Evolutionary conservation across 2,797 vertebrate species (phyloP).

Genomic region (Discoglossus pictus): DNA sequence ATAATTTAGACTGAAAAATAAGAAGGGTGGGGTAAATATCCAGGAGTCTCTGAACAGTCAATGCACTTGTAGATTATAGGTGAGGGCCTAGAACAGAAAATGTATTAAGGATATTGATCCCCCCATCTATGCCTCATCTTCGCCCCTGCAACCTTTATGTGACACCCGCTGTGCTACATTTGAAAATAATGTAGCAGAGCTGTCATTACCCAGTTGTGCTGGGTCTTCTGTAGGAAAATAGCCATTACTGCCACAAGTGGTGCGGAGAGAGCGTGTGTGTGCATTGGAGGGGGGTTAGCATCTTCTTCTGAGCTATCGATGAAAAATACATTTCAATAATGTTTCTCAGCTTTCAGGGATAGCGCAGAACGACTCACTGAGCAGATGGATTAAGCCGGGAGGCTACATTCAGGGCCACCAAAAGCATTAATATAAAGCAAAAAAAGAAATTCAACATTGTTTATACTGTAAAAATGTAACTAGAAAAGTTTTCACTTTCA

Average conservation of each 20-base stretch:
- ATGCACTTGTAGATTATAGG: conserved; percentile 46
- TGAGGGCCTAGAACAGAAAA: conserved; percentile 41
- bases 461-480: conserved; percentile 22
- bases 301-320: conserved; percentile 31
- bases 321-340: conserved; percentile 51
- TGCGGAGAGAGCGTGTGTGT: conserved; percentile 27
- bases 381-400: conserved; percentile 46
- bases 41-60: conserved; percentile 22
- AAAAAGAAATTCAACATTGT: conserved; percentile 8
- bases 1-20: conserved; percentile 15
- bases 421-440: conserved; percentile 25
- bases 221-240: conserved; percentile 45
- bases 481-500: conserved; percentile 19
- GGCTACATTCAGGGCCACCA: conserved; percentile 34
- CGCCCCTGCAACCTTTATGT: conserved; percentile 36
- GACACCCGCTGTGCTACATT: conserved; percentile 46
- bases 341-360: conserved; percentile 41
- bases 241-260: conserved; percentile 49
- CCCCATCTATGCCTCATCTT: conserved; percentile 32
- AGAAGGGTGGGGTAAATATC: conserved; percentile 10
- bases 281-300: conserved; percentile 6
- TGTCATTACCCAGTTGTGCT: conserved; percentile 48
- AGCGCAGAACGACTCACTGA: conserved; percentile 39
- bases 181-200: conserved; percentile 42
- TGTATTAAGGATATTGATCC: conserved; percentile 47